Evolutionary conservation across 2,888 invertebrate genomes (phyloP).

Genomic region (Acleris sparsana): DNA sequence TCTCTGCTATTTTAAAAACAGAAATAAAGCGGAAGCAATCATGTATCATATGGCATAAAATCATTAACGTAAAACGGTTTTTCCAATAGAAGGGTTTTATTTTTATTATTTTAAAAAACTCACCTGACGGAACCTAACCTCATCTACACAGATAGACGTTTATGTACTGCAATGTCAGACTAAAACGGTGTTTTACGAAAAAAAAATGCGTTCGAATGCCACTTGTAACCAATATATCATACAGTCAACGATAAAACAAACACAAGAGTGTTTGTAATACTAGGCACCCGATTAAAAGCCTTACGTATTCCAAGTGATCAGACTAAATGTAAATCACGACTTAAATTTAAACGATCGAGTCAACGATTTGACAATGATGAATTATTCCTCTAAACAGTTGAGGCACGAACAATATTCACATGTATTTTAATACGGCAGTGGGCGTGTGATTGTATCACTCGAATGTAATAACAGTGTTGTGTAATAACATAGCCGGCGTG

Average conservation of each 20-base stretch:
- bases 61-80: too few species aligned
- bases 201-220: too few species aligned
- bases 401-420: slow-evolving; percentile 50
- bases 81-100: too few species aligned
- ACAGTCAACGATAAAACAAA: slow-evolving; percentile 4
- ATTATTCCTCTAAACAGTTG: slow-evolving; percentile 65
- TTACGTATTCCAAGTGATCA: slow-evolving; percentile 32
- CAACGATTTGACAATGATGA: slow-evolving; percentile 73
- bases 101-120: too few species aligned
- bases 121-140: too few species aligned
- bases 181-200: too few species aligned
- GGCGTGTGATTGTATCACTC: slow-evolving; percentile 58
- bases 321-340: slow-evolving; percentile 42
- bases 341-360: slow-evolving; percentile 65
- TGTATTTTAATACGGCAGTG: slow-evolving; percentile 62
- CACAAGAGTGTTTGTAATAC: slow-evolving; percentile 21
- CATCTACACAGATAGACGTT: too few species aligned
- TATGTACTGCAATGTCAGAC: too few species aligned
- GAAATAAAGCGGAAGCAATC: too few species aligned
- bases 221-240: too few species aligned
- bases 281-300: slow-evolving; percentile 26
- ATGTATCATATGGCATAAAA: too few species aligned
- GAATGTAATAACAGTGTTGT: slow-evolving; percentile 58
- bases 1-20: too few species aligned
- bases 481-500: slow-evolving; percentile 50